A percentile compares a stretch with the other conserved stretches of the same genome.
phyloP scores from a whole-genome alignment of 2,113 vertebrate genomes.

The Proterorhinus semilunaris region DNA sequence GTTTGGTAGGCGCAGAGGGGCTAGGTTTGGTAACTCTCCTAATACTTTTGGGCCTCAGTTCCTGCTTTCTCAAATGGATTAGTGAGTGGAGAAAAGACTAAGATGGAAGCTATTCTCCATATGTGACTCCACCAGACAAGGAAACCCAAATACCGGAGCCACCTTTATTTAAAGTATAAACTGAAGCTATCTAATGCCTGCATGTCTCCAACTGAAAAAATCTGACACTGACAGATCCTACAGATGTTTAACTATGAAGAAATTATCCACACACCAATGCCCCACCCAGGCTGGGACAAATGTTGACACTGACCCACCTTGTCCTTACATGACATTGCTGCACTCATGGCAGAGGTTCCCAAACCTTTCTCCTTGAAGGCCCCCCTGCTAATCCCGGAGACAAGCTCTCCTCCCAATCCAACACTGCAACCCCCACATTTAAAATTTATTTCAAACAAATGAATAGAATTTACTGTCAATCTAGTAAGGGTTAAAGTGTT shows the following conservation, averaged over 20 bases:
- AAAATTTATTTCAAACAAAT: no score
- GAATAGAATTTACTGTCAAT: no score
- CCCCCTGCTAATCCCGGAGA: no score
- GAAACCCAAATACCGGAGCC: slow-evolving; percentile 4
- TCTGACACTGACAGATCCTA: background rate
- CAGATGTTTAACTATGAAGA: background rate
- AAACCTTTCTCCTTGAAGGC: no score
- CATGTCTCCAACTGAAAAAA: background rate
- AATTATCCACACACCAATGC: no score
- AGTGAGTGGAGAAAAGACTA: slow-evolving; percentile 21
- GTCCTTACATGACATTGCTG: background rate
- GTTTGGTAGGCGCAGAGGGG: no score
- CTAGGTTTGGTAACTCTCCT: no score
- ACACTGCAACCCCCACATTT: no score
- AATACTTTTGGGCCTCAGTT: no score
- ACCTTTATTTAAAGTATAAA: slow-evolving; percentile 6
- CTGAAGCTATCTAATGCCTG: background rate
- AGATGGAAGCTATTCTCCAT: slow-evolving; percentile 50
- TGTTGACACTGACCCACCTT: background rate
- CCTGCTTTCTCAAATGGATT: slow-evolving; percentile 22
- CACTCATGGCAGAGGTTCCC: background rate
- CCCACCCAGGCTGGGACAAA: background rate
- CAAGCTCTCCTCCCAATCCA: no score
- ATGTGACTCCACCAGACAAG: slow-evolving; percentile 6
- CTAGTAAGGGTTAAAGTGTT: no score